A percentile compares a stretch with the other conserved stretches of the same genome.
Conservation (phyloP, 2,113 vertebrate genomes). For the Oncorhynchus mykiss region DNA sequence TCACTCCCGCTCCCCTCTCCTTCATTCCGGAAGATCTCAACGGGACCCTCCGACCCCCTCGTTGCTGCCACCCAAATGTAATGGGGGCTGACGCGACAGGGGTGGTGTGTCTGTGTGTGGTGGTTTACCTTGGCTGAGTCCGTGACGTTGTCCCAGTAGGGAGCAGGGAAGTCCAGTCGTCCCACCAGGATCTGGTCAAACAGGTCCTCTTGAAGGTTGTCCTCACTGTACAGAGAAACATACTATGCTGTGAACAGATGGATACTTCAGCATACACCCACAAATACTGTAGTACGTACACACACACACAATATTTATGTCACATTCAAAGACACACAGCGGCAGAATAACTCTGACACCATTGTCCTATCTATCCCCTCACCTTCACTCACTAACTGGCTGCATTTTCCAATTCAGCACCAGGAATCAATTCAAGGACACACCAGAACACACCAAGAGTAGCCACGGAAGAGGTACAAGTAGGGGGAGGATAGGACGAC, state of each 20-base stretch:
- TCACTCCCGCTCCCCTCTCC: too few species aligned
- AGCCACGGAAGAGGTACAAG: background rate
- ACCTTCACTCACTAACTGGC: background rate
- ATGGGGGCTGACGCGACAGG: too few species aligned
- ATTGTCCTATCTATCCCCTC: background rate
- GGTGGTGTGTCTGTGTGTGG: background rate
- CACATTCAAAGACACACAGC: too few species aligned
- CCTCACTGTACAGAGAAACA: constrained; percentile 78
- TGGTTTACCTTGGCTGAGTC: constrained; percentile 88
- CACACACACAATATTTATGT: background rate
- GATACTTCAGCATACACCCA: background rate
- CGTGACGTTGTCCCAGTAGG: constrained; percentile 97
- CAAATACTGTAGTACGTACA: background rate
- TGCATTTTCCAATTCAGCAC: background rate
- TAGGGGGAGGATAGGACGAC: background rate
- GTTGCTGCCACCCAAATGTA: too few species aligned
- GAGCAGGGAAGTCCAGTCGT: constrained; percentile 90
- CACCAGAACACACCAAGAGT: background rate
- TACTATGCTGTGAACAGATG: background rate
- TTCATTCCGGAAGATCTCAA: too few species aligned
- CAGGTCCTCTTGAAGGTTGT: constrained; percentile 92
- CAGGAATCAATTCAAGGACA: background rate
- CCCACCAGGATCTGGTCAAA: constrained; percentile 96
- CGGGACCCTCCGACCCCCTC: too few species aligned
- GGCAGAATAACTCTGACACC: too few species aligned